Percentiles rank a stretch among this genome's conserved stretches.
Conservation (phyloP, 2,113 vertebrate genomes). For the Toxostoma redivivum region DNA sequence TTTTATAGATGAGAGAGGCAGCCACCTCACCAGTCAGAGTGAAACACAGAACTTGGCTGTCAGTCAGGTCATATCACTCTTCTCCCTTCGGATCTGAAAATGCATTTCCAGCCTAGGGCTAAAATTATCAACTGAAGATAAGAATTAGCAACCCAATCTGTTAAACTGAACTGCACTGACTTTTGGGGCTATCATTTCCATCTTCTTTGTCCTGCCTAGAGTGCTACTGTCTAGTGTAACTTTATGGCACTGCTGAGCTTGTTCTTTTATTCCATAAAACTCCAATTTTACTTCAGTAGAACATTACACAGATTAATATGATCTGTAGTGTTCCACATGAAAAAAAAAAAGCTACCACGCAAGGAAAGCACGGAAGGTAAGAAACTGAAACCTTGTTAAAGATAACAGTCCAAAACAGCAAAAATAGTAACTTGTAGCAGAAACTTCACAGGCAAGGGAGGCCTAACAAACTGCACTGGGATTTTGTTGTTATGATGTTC, state of each 20-base stretch:
- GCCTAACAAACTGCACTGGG: slow-evolving; percentile 22
- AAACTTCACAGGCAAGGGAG: neutral
- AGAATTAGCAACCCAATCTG: neutral
- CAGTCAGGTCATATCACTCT: neutral
- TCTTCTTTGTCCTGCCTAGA: neutral
- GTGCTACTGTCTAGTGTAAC: neutral
- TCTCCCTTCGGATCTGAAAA: neutral
- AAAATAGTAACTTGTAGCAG: neutral
- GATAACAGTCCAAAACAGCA: neutral
- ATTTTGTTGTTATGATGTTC: slow-evolving; percentile 15
- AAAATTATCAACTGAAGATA: neutral
- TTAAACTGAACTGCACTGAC: neutral
- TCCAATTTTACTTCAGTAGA: neutral
- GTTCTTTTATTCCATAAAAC: neutral
- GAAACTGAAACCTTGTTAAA: neutral
- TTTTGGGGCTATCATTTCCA: neutral
- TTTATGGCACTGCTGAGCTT: neutral
- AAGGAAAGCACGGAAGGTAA: neutral
- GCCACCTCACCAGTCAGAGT: neutral
- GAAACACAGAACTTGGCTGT: neutral
- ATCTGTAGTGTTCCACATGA: neutral
- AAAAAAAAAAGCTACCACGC: neutral
- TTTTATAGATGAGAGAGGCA: neutral
- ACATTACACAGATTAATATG: neutral
- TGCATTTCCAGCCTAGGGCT: neutral